Evolutionary conservation across 1,140 invertebrate genomes (phyloP), one percentile per base, ranked within the genome.

Genomic region (Harlomillsia oculata): DNA sequence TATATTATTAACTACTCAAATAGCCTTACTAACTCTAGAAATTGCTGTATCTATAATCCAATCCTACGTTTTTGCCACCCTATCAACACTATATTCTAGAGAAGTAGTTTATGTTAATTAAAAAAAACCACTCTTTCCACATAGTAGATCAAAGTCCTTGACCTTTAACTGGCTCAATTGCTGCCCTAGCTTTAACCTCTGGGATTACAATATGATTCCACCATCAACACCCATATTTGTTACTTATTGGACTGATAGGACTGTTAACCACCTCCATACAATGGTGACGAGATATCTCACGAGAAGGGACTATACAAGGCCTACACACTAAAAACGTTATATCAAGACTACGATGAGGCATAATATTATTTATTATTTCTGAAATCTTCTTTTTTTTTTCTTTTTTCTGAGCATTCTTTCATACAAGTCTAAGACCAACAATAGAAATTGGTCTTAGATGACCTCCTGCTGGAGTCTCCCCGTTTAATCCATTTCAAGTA

Each of bases 371-470:
- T 74, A 81, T 81, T 77, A 68, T 72, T 40, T 80, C 77, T 59
- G 77, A 81, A 76, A 59, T 81, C 49, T 74, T 80, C 62, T 80
- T 81, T 69, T 80, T 80, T 71, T 56, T 78, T 51, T 74, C 71
- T 43, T 80, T 81, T 71, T 80, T 82, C 70, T 80, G 78, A 77
- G 67, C 73, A 6, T 83, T 80, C 68, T 82, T 82, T 69, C 79
- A 82, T 67, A 76, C 74, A 71, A 76, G 75, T 3, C 57, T 82
- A 69, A 68, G 75, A 0, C 80, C 79, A n/a, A 70, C 69, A 48
- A 71, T 78, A 66, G 79, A 83, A 74, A 70, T 83, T 70, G 78
- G 78, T 32, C 58, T 63, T 55, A 65, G 66, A n/a, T 82, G 79
- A 73, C 76, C 78, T 4, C 79, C 79, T 20, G 54, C 67, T 57